Evolutionary conservation across 2,797 vertebrate genomes (phyloP), one percentile per base, ranked within the genome.

Genomic region (Leuciscus waleckii): DNA sequence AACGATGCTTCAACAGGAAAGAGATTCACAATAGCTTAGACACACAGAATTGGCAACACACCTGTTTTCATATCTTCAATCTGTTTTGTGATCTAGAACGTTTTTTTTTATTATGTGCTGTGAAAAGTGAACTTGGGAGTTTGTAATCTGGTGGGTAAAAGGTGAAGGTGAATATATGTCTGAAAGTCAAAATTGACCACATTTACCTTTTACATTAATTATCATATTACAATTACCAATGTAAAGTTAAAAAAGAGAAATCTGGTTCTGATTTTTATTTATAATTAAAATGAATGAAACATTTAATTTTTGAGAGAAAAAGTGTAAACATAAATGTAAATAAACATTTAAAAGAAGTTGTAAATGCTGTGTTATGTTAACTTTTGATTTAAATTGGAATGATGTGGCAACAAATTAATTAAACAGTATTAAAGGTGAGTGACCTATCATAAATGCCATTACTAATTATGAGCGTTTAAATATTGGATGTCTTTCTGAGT

Each of bases 401-500:
- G 37, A 79, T 61, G n/a, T 35, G 65, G 63, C 21, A 61, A 46
- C 32, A 71, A 46, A 70, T 70, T 17, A 79, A 43, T 70, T 43
- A 84, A 78, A 78, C n/a, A 46, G 14, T 84, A 39, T 68, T 41
- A 58, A 69, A 41, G 73, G 79, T 79, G 69, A 35, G 75, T 74
- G 32, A 79, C 85, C 81, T 54, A 79, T 85, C 46, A 82, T 32
- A 73, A 70, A 21, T 13, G 3, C 6, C 41, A 74, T 85, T 71
- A 75, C 39, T 85, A 39, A 78, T 87, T 82, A 81, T 56, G 32
- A 70, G 29, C 37, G 39, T 56, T 74, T 86, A 75, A 87, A 89
- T 89, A 88, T 89, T 88, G 70, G 83, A 89, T 54, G 39, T 23
- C 16, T 23, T 16, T 32, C 63, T 61, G 49, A 87, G 69, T 37